Evolutionary conservation across 64 coral and sea anemone genomes (phyloP), one percentile per base, ranked within the genome.

Genomic region (Dendrophyllia cribrosa): DNA sequence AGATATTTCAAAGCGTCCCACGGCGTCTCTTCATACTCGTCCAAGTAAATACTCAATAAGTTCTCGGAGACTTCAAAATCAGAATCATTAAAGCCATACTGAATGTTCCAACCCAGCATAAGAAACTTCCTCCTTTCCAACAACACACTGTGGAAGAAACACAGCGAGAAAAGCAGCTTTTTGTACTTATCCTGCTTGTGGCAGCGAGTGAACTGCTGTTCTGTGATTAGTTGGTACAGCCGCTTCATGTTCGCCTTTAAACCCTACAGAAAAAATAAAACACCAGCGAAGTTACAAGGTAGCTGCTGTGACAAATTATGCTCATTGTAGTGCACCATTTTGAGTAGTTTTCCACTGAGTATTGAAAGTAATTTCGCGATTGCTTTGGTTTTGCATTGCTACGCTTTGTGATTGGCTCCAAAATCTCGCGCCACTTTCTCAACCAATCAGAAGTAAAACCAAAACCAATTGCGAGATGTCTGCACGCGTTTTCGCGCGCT

Each of bases 11-110:
- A 93, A 34, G 97, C 94, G 21, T 99, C 97, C 97, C 97, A 99
- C 0, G 97, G 97, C 1, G 97, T 99, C 65, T 99, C 97, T 51
- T 99, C 97, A 52, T 99, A 99, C 50, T 99, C 97, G 83, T 99
- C 97, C 88, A 99, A 65, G 63, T 99, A 99, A 62, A 99, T 99
- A 17, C 97, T 95, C 69, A 99, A 67, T 25, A 99, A 89, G 75
- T 99, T 99, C 73, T 99, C 97, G 66, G 97, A 99, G 49, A 99
- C 97, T 89, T 99, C 97, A 78, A 99, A 99, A 74, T 99, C 97
- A 4, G 97, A 99, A 58, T 99, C 97, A 51, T 99, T 99, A 59
- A 99, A 99, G 14, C 97, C 97, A 59, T 99, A 99, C 56, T 85
- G 71, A 55, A 99, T 99, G 48, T 99, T 99, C 97, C 97, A 99